Base-by-base conservation (phyloP, 2,113 vertebrate species). In the Dunckerocampus dactyliophorus region DNA sequence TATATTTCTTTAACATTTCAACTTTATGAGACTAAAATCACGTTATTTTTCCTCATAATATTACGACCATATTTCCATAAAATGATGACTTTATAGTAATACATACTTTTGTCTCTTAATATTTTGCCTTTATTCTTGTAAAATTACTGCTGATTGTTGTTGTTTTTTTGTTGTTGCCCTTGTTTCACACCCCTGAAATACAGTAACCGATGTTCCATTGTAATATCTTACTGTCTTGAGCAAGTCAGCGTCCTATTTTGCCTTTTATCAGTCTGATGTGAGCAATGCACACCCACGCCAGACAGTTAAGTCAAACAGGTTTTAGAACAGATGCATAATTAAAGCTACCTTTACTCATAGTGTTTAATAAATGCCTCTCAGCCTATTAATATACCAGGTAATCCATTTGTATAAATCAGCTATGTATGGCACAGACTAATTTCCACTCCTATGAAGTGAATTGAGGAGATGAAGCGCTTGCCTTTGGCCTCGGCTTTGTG, bases 301-400 rank as follows among this genome's bases (percentile, higher is more conserved):
- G 68, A 61, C 31, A 12, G 67, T 48, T 69, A 82, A 83, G 81
- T 87, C 79, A 87, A 85, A 87, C 82, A 85, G 83, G 81, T 79
- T 89, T 85, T 81, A 81, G 81, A 80, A 85, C 77, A 72, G 67
- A 83, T 89, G 74, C 83, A 88, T 88, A 87, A 89, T 89, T 88
- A 87, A 88, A 85, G 78, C 75, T 88, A 89, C 85, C 80, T 89
- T 89, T 88, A 85, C 81, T 85, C 83, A 77, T 82, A 75, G 75
- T 88, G 84, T 82, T 88, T 88, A 85, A 88, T 87, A 88, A 78
- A 88, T 85, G 85, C 81, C 79, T 74, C 69, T 64, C 75, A 52
- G 62, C 72, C 82, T 86, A 89, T 88, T 87, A 89, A 88, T 89
- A 88, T 82, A 77, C 50, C 57, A 16, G 69, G 62, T 77, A 82